Base-by-base conservation (phyloP, 2,113 vertebrate genomes). In the Menidia beryllina region DNA sequence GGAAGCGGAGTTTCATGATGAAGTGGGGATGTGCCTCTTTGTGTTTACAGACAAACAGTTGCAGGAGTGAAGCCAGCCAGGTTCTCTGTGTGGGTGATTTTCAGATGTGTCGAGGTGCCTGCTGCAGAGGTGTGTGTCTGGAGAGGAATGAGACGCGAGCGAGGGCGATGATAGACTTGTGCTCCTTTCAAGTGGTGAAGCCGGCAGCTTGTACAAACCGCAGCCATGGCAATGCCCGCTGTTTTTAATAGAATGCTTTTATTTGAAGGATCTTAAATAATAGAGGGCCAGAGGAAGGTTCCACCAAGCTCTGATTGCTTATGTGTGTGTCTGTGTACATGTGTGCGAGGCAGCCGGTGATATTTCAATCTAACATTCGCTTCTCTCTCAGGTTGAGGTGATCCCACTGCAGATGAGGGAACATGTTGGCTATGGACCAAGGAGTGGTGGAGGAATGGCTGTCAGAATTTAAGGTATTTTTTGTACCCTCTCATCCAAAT, bases 361-460 rank as follows among this genome's bases (percentile, higher is more conserved):
- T 68, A 39, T 65, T 41, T 61, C 63, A 34, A 4, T 64, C 38
- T 20, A 13, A 0, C 38, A 0, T 54, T 43, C 26, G 4, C 48
- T 21, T 14, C 19, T 75, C 39, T 72, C 15, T 48, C 77, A 93
- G 91, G 89, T 91, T 88, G 88, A 92, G 79, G 86, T 71, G 74
- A 81, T 65, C 75, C 75, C 65, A 77, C 86, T 90, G 85, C 95
- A 84, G 83, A 96, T 98, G 96, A 93, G 91, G 94, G 94, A 97
- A 96, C 90, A 99, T 99, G 97, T 93, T 97, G 93, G 95, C 95
- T 84, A 95, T 96, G 92, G 97, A 98, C 86, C 95, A 95, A 93
- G 97, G 96, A 79, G 81, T 95, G 91, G 97, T 99, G 92, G 96
- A 98, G 89, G 98, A 99, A 75, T 99, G 98, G 98, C 93, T 99